Conservation (phyloP, 2,797 vertebrate genomes). For the Hapalemur alaotrensis region DNA sequence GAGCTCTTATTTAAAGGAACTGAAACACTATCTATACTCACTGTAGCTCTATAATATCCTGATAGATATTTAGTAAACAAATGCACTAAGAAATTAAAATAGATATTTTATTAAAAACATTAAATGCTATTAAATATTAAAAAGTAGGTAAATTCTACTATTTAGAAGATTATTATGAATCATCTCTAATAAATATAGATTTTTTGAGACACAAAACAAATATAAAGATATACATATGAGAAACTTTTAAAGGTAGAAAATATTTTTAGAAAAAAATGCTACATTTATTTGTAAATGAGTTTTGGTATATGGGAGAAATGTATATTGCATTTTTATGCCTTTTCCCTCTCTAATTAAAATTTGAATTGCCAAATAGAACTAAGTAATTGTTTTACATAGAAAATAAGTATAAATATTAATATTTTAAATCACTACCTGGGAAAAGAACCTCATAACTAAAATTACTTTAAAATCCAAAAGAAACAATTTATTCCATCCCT, state of each 20-base stretch:
- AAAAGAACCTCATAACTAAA: not conserved
- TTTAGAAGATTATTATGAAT: not conserved
- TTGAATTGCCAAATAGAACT: conserved; percentile 20
- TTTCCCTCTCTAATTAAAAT: not conserved
- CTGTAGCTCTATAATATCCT: not conserved
- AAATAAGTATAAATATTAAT: not conserved
- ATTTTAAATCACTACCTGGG: not conserved
- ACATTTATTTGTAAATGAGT: not conserved
- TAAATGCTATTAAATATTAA: not conserved
- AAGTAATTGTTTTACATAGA: not conserved
- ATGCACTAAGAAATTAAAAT: conserved; percentile 20
- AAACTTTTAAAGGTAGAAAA: not conserved
- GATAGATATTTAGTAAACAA: not conserved
- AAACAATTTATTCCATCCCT: not conserved
- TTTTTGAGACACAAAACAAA: not conserved
- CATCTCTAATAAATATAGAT: not conserved
- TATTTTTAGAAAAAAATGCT: not conserved
- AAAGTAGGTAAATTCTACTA: not conserved
- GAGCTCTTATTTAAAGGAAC: not conserved
- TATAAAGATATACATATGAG: not conserved
- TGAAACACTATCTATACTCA: not conserved
- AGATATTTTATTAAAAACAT: not conserved
- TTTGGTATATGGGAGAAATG: not conserved
- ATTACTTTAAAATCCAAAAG: not conserved
- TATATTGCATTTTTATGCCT: not conserved